These are phyloP conservation scores for Eutolmus rufibarbis DNA, from an alignment of 2,888 invertebrate genomes.

Conservation along the genomic window DNA sequence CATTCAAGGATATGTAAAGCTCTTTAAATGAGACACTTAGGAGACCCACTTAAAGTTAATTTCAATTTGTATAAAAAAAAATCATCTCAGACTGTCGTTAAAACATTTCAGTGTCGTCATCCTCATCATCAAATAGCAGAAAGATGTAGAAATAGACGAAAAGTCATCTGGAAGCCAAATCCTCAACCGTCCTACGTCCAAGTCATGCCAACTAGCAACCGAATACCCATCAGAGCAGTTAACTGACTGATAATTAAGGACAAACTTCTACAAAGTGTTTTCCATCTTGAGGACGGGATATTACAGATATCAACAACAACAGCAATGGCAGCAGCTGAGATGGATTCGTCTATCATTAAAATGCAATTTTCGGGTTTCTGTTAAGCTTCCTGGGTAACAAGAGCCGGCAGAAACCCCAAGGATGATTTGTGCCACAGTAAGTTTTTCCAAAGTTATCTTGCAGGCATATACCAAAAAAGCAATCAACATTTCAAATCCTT, in stretches of 20 bases:
- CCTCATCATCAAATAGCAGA: background rate
- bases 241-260: conserved; percentile 39
- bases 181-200: background rate
- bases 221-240: background rate
- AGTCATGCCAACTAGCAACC: background rate
- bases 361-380: conserved; percentile 31
- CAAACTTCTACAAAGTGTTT: conserved; percentile 21
- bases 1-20: background rate
- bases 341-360: conserved; percentile 24
- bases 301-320: conserved; percentile 24
- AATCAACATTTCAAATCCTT: background rate
- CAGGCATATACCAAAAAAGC: background rate
- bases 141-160: background rate
- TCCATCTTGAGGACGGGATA: background rate
- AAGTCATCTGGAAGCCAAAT: conserved; percentile 2
- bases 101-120: conserved; percentile 4
- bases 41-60: background rate
- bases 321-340: conserved; percentile 7
- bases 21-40: background rate
- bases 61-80: conserved; percentile 1
- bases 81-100: background rate
- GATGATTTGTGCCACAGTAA: background rate
- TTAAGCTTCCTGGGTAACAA: background rate
- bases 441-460: background rate
- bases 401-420: background rate